phyloP scores from a whole-genome alignment of 1,140 invertebrate genomes.

The Brachionus koreanus region DNA sequence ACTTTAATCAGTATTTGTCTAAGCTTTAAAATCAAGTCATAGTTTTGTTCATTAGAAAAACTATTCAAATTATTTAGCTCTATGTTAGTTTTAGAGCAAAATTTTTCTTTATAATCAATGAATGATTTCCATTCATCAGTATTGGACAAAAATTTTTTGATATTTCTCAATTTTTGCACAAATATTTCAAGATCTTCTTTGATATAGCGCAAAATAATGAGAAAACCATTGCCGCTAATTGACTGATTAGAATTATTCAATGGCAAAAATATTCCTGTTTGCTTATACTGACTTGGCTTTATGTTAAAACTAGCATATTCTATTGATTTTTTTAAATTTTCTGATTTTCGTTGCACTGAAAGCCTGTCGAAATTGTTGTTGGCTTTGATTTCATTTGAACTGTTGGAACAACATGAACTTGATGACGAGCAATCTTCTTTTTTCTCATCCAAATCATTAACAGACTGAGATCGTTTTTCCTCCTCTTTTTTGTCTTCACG shows the following conservation, averaged over 20 bases:
- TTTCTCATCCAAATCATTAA: background rate
- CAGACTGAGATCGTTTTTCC: background rate
- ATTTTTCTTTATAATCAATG: background rate
- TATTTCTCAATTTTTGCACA: conserved; percentile 30
- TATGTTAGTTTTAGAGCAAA: background rate
- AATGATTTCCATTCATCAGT: background rate
- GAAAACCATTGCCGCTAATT: background rate
- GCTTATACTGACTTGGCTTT: conserved; percentile 36
- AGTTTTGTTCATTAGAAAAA: background rate
- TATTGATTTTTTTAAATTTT: background rate
- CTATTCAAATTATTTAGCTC: conserved; percentile 11
- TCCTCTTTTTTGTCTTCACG: background rate
- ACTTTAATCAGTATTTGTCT: background rate
- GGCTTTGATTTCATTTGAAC: background rate
- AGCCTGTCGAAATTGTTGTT: background rate
- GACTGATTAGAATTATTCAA: background rate
- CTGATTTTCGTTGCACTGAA: background rate
- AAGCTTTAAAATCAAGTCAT: background rate
- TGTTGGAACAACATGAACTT: background rate
- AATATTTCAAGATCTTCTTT: conserved; percentile 33
- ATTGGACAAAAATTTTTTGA: background rate
- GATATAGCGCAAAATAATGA: background rate
- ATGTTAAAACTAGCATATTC: conserved; percentile 36
- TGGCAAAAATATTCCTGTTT: conserved; percentile 26
- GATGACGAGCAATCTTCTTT: background rate